Evolutionary conservation across 1,140 invertebrate genomes (phyloP), one percentile per base, ranked within the genome.

Genomic region (Teleopsis dalmanni): DNA sequence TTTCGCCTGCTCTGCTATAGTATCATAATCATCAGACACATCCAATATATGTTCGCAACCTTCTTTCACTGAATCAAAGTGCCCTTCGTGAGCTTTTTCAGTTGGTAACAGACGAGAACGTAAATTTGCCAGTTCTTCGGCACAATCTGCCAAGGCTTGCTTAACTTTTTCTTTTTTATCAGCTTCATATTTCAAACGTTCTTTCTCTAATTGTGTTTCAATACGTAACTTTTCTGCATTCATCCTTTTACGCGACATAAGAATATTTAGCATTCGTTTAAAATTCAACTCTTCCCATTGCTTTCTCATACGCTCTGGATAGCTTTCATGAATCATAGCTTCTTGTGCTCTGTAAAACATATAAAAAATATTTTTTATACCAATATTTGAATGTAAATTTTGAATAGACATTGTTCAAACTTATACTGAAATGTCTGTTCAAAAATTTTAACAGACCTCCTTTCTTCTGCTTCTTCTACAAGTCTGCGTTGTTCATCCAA

Each of bases 221-320:
- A 59, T 54, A 3, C 60, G 57, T 13, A 71, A 34, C 35, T 67
- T 60, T 46, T 71, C 63, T 26, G 59, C 62, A 38, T 71, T 64
- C 50, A 71, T 61, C 19, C 58, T 59, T 36, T 70, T 71, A 41
- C 65, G 61, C 0, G 58, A 57, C 65, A 71, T 68, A 5, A 71
- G 34, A 25, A 65, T 66, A 34, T 54, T 60, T 47, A 71, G 53
- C 47, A 69, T 53, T 0, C 67, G 61, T 43, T 69, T 59, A 0
- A 70, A 48, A 47, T 69, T 71, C 19, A 69, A 52, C 35, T 63
- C 67, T 21, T 71, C 65, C 56, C 60, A 71, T 35, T 57, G 53
- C 1, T 51, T 42, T 31, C 58, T 55, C 59, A 67, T 63, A 18
- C 53, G 54, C 13, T 67, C 64, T 4, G 59, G 53, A 47, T 0